These are phyloP conservation scores for Druceiella hillmani DNA, from an alignment of 2,888 invertebrate species.

Conservation along the genomic window DNA sequence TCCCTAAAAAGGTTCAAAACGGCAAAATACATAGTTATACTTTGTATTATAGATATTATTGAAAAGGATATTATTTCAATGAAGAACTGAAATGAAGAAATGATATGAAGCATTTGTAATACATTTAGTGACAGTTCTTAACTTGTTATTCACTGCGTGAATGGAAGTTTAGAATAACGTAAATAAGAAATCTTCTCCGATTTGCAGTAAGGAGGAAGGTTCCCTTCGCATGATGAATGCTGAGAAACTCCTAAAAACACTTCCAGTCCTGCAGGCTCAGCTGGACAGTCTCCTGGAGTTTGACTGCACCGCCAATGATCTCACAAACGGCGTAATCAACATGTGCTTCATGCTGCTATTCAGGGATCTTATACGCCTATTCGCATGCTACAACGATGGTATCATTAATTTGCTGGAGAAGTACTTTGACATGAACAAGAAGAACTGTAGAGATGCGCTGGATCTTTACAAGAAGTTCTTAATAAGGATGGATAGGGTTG, in stretches of 20 bases:
- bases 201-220: slow-evolving; percentile 89
- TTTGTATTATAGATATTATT: too few species aligned
- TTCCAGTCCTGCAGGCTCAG: slow-evolving; percentile 93
- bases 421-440: slow-evolving; percentile 99
- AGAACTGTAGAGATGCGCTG: slow-evolving; percentile 95
- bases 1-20: too few species aligned
- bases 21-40: too few species aligned
- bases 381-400: slow-evolving; percentile 99
- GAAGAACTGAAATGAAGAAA: too few species aligned
- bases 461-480: slow-evolving; percentile 99
- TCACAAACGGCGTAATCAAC: slow-evolving; percentile 98
- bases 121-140: too few species aligned
- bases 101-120: too few species aligned
- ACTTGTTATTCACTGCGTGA: too few species aligned
- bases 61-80: too few species aligned
- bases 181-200: slow-evolving; percentile 1
- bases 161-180: too few species aligned
- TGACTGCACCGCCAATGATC: slow-evolving; percentile 93
- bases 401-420: slow-evolving; percentile 98
- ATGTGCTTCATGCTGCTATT: slow-evolving; percentile 99
- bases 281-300: slow-evolving; percentile 94
- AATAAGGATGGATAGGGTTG: slow-evolving; percentile 96
- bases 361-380: slow-evolving; percentile 96
- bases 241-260: slow-evolving; percentile 93
- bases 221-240: slow-evolving; percentile 95